Percentiles rank a stretch among this genome's conserved stretches.
These are phyloP conservation scores for Tinea trinotella DNA, from an alignment of 2,888 invertebrate genomes.

Conservation along the genomic window DNA sequence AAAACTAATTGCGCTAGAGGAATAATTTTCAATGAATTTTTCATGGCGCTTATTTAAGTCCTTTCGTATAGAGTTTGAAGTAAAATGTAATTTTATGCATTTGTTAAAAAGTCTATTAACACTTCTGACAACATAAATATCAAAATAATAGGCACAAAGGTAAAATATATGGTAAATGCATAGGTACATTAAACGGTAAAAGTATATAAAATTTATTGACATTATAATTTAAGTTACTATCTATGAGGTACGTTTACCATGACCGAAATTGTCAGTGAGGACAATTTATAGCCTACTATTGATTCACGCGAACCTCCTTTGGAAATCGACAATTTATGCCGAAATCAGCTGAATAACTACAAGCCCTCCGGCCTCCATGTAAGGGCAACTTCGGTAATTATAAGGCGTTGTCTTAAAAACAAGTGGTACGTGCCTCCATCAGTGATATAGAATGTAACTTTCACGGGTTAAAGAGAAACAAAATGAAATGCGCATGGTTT, in stretches of 20 bases:
- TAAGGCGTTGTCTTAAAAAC: slow-evolving; percentile 25
- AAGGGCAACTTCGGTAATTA: slow-evolving; percentile 41
- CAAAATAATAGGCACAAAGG: no score
- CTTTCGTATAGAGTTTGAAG: no score
- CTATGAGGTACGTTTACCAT: background rate
- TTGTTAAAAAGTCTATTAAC: no score
- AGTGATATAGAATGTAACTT: slow-evolving; percentile 6
- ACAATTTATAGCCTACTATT: slow-evolving; percentile 10
- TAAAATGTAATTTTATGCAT: no score
- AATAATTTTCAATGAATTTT: background rate
- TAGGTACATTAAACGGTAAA: no score
- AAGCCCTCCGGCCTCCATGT: slow-evolving; percentile 34
- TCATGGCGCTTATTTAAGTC: no score
- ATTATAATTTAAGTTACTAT: background rate
- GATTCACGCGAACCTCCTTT: slow-evolving; percentile 11
- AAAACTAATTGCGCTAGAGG: slow-evolving; percentile 11
- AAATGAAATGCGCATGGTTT: no score
- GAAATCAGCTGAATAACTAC: slow-evolving; percentile 50
- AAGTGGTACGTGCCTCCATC: background rate
- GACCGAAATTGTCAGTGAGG: background rate
- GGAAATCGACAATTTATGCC: slow-evolving; percentile 37
- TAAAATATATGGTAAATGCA: no score
- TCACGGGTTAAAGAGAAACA: background rate
- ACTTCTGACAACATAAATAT: no score
- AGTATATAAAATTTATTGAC: no score